A percentile compares a stretch with the other conserved stretches of the same genome.
Conservation (phyloP, 2,888 invertebrate species). For the Octodonta nipae region DNA sequence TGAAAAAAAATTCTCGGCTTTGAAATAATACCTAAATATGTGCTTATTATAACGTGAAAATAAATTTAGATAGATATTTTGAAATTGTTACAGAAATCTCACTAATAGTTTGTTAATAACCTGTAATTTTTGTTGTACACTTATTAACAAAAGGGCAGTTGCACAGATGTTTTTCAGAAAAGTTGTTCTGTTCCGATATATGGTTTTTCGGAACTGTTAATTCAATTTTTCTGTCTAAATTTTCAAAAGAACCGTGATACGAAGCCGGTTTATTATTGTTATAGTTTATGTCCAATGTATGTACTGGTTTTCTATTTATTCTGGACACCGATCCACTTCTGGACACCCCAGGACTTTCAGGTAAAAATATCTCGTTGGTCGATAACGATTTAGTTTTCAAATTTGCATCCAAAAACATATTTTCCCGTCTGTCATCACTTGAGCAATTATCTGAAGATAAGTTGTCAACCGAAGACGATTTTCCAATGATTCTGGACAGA, state of each 20-base stretch:
- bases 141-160: slow-evolving; percentile 26
- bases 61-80: too few relatives aligned
- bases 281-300: slow-evolving; percentile 13
- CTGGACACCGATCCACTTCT: slow-evolving; percentile 22
- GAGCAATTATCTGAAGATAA: slow-evolving; percentile 25
- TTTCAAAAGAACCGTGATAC: slow-evolving; percentile 29
- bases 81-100: too few relatives aligned
- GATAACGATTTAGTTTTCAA: slow-evolving; percentile 35
- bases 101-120: slow-evolving; percentile 10
- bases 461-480: slow-evolving; percentile 40
- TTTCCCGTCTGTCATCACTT: slow-evolving; percentile 9
- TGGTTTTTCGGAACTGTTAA: slow-evolving; percentile 6
- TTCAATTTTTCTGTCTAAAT: slow-evolving; percentile 16
- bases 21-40: too few relatives aligned
- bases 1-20: too few relatives aligned
- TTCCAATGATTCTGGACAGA: slow-evolving; percentile 37
- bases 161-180: slow-evolving; percentile 15
- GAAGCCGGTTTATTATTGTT: slow-evolving; percentile 21
- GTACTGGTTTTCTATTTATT: slow-evolving; percentile 18
- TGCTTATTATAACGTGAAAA: too few relatives aligned
- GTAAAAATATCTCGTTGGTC: slow-evolving; percentile 36
- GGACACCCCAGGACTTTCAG: slow-evolving; percentile 22
- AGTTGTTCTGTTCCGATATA: slow-evolving; percentile 6
- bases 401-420: too few relatives aligned
- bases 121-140: slow-evolving; percentile 23